A percentile compares a stretch with the other conserved stretches of the same genome.
These are phyloP conservation scores for Denticeps clupeoides DNA, from an alignment of 2,797 vertebrate species.

Conservation along the genomic window DNA sequence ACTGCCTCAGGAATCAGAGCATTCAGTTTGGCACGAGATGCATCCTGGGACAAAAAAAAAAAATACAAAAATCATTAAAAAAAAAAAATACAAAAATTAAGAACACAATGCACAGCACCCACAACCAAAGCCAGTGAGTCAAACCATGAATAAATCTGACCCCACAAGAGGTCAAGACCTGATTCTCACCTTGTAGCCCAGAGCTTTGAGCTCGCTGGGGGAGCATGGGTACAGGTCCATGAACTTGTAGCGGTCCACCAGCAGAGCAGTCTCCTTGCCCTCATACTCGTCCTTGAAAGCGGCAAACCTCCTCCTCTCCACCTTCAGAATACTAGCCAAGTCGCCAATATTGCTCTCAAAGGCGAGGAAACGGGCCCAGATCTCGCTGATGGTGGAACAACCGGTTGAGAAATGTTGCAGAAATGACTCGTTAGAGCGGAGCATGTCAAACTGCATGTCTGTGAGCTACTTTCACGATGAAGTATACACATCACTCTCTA, in stretches of 20 bases:
- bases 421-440: not conserved
- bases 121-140: too few species aligned
- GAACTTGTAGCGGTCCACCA: conserved; percentile 96
- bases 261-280: conserved; percentile 91
- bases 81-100: too few species aligned
- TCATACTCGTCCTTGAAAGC: conserved; percentile 97
- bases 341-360: conserved; percentile 99
- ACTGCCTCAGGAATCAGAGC: conserved; percentile 85
- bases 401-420: not conserved
- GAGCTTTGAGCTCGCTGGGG: conserved; percentile 88
- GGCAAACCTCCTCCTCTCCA: conserved; percentile 87
- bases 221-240: conserved; percentile 99
- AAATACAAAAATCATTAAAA: too few species aligned
- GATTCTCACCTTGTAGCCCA: conserved; percentile 90
- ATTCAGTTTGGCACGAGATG: conserved; percentile 90
- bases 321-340: conserved; percentile 95
- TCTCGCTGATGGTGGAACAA: conserved; percentile 65
- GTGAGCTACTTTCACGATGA: too few species aligned
- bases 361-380: conserved; percentile 94
- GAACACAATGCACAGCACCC: too few species aligned
- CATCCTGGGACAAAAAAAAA: conserved; percentile 79
- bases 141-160: too few species aligned
- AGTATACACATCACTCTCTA: too few species aligned
- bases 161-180: too few species aligned
- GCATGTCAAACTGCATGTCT: too few species aligned